Base-by-base conservation (phyloP, 2,797 vertebrate genomes). In the Crocidura indochinensis region DNA sequence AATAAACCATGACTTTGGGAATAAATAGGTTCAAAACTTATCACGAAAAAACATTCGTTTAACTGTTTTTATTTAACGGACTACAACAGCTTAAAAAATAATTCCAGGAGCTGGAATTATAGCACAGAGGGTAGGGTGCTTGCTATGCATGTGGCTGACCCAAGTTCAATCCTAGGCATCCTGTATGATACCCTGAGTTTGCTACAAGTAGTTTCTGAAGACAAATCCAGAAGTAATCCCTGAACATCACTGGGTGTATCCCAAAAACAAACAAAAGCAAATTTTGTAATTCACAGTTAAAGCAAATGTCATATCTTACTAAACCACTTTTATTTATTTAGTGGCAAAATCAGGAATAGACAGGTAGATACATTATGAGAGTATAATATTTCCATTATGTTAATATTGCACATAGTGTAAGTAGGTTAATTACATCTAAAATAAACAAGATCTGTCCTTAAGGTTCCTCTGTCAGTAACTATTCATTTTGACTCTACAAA, bases 391-490 rank as follows among this genome's bases (percentile, higher is more conserved):
- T 91, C 76, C 90, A 90, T 93, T 93, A 94, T 92, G 97, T 97
- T 97, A 97, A 96, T 96, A 97, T 97, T 97, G 93, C 91, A 97
- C 96, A 97, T 96, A 95, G 87, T 91, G 90, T 91, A 95, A 91
- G 91, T 94, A 97, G 96, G 97, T 98, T 98, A 98, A 98, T 98
- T 97, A 97, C 90, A 95, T 97, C 91, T 95, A 92, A 97, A 97
- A 95, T 91, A 96, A 97, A 95, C 84, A 96, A 78, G 81, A 97
- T 96, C 92, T 96, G 84, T 95, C 95, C 89, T 69, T 90, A 91
- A 92, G 27, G 5, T 92, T 96, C 88, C 95, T 96, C 83, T 77
- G 93, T 95, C 93, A 87, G 75, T 94, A 94, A 96, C 91, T 82
- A 86, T 86, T 88, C 87, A 90, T 90, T 96, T 91, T 69, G 62